Percentiles rank a stretch among this genome's conserved stretches.
These are phyloP conservation scores for Pogonus chalceus DNA, from an alignment of 1,140 invertebrate species.

Conservation along the genomic window DNA sequence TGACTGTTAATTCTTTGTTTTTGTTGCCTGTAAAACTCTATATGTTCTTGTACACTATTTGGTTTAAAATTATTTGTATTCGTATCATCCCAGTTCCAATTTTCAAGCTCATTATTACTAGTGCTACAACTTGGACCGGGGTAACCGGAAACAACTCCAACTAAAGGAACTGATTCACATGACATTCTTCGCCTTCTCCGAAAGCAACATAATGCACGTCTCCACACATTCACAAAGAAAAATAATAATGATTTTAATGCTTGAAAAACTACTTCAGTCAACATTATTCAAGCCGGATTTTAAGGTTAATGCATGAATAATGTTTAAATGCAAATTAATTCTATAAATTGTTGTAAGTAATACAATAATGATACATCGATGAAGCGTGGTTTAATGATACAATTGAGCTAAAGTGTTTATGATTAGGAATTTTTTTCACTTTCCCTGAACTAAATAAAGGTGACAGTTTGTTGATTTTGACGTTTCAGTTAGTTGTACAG, in stretches of 20 bases:
- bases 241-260: constrained; percentile 40
- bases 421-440: too few relatives aligned
- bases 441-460: too few relatives aligned
- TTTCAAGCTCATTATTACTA: constrained; percentile 20
- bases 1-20: constrained; percentile 21
- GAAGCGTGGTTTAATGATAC: too few relatives aligned
- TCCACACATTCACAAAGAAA: constrained; percentile 37
- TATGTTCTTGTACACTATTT: constrained; percentile 42
- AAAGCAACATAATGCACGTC: constrained; percentile 44
- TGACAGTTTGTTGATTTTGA: too few relatives aligned
- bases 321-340: too few relatives aligned
- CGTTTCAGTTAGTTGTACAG: too few relatives aligned
- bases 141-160: constrained; percentile 39
- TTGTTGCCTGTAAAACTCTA: constrained; percentile 43
- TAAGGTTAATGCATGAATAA: too few relatives aligned
- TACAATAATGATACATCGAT: too few relatives aligned
- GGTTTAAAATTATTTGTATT: constrained; percentile 29
- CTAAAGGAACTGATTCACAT: constrained; percentile 40
- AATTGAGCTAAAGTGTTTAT: too few relatives aligned
- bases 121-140: constrained; percentile 12
- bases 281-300: too few relatives aligned
- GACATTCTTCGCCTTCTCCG: constrained; percentile 39
- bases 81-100: constrained; percentile 41
- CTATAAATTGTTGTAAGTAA: too few relatives aligned
- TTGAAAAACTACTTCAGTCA: constrained; percentile 29